Percentiles rank a stretch among this genome's conserved stretches.
Evolutionary conservation across 2,113 vertebrate species (phyloP).

Genomic region (Callipepla squamata): DNA sequence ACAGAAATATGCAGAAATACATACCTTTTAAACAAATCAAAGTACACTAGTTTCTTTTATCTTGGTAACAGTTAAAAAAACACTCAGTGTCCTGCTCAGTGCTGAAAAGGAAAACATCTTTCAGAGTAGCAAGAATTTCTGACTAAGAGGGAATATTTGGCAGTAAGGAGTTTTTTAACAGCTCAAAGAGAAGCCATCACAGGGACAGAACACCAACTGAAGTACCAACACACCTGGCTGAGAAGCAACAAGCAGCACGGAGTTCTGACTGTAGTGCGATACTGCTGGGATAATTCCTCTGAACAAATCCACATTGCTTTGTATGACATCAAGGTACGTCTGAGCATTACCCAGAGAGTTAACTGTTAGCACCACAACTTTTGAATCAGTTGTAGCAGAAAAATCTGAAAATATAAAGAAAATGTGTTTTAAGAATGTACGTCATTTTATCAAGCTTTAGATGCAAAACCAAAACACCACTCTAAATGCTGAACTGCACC

Average conservation of each 20-base stretch:
- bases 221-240: slow-evolving; percentile 83
- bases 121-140: slow-evolving; percentile 44
- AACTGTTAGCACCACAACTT: slow-evolving; percentile 88
- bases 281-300: slow-evolving; percentile 85
- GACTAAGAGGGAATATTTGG: not conserved
- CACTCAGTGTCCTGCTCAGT: slow-evolving; percentile 46
- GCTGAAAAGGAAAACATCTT: slow-evolving; percentile 64
- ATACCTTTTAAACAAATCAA: slow-evolving; percentile 52
- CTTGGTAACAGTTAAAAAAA: slow-evolving; percentile 62
- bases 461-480: not conserved
- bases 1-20: slow-evolving; percentile 28
- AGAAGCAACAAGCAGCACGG: slow-evolving; percentile 89
- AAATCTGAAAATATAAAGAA: slow-evolving; percentile 81
- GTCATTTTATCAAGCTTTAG: not conserved
- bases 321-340: slow-evolving; percentile 89
- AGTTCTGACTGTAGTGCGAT: slow-evolving; percentile 82
- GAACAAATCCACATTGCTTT: slow-evolving; percentile 93
- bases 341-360: slow-evolving; percentile 90
- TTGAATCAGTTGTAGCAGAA: slow-evolving; percentile 85
- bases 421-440: not conserved
- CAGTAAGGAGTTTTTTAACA: not conserved
- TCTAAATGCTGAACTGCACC: not conserved
- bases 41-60: slow-evolving; percentile 51
- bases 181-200: not conserved
- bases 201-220: not conserved